These are phyloP conservation scores for Leptinotarsa rubiginosa DNA, from an alignment of 2,888 invertebrate genomes.

Conservation along the genomic window DNA sequence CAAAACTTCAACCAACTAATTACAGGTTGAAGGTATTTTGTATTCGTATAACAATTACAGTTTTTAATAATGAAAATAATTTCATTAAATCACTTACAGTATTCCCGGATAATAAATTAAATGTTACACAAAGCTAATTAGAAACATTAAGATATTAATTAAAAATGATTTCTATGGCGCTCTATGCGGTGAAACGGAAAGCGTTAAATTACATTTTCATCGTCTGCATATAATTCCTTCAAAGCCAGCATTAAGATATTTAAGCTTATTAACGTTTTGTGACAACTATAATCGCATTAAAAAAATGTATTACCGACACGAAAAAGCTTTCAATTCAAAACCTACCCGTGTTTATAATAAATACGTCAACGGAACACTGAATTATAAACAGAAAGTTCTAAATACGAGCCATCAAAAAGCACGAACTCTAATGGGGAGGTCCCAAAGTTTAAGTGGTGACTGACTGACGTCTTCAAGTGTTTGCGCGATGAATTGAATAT, in stretches of 20 bases:
- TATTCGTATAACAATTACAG: not conserved
- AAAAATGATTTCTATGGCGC: constrained; percentile 15
- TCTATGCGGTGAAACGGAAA: constrained; percentile 19
- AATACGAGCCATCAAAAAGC: constrained; percentile 17
- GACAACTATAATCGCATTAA: constrained; percentile 41
- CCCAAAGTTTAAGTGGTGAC: constrained; percentile 4
- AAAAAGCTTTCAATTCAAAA: constrained; percentile 35
- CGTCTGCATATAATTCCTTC: constrained; percentile 25
- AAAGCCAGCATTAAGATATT: constrained; percentile 36
- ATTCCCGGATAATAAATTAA: constrained; percentile 1
- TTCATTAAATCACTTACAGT: constrained; percentile 13
- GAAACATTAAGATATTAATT: constrained; percentile 12
- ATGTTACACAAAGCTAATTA: constrained; percentile 7
- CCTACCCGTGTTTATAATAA: constrained; percentile 39
- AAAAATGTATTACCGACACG: constrained; percentile 34
- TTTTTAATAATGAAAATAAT: not conserved
- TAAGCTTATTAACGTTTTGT: constrained; percentile 41
- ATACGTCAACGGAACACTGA: constrained; percentile 36
- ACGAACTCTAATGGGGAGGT: constrained; percentile 11
- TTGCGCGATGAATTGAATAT: not conserved
- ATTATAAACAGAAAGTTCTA: constrained; percentile 32
- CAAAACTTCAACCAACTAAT: not conserved
- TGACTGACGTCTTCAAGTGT: constrained; percentile 10
- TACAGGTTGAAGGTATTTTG: too few relatives aligned
- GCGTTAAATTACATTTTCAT: constrained; percentile 30